phyloP scores from a whole-genome alignment of 2,888 invertebrate species.

The Platerodrilus igneus region DNA sequence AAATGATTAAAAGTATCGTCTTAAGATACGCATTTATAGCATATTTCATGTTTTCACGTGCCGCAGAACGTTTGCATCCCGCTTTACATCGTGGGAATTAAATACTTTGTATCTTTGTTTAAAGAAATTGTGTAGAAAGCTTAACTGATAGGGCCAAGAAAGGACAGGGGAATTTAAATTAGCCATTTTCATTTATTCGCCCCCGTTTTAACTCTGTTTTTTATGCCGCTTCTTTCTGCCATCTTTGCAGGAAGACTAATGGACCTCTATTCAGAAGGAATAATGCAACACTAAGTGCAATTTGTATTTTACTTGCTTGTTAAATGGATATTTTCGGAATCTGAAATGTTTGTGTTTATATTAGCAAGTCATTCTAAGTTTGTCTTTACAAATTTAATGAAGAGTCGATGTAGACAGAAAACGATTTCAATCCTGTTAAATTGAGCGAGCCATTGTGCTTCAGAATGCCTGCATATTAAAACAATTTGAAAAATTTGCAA shows the following conservation, averaged over 20 bases:
- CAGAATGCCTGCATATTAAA: too few species aligned
- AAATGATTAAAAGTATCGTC: slow-evolving; percentile 45
- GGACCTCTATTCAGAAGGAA: slow-evolving; percentile 42
- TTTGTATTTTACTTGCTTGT: slow-evolving; percentile 37
- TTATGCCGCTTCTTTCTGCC: slow-evolving; percentile 36
- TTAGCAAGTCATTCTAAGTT: slow-evolving; percentile 4
- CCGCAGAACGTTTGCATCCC: slow-evolving; percentile 11
- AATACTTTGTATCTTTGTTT: slow-evolving; percentile 11
- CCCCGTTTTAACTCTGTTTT: slow-evolving; percentile 41
- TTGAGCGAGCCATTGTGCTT: too few species aligned
- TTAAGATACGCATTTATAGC: slow-evolving; percentile 41
- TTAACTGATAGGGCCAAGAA: slow-evolving; percentile 17
- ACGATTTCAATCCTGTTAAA: too few species aligned
- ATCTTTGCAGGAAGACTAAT: slow-evolving; percentile 39
- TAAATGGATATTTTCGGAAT: slow-evolving; percentile 13
- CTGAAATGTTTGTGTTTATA: slow-evolving; percentile 11
- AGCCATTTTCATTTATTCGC: slow-evolving; percentile 47
- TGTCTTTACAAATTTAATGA: slow-evolving; percentile 5
- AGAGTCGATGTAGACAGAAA: too few species aligned
- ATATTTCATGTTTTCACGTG: slow-evolving; percentile 27
- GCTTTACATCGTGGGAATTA: slow-evolving; percentile 1
- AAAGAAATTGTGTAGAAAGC: slow-evolving; percentile 9
- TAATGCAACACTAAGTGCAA: slow-evolving; percentile 43
- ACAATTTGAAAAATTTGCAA: too few species aligned
- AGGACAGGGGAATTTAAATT: slow-evolving; percentile 43